These are phyloP conservation scores for Brotogeris chrysoptera DNA, from an alignment of 2,797 vertebrate genomes.

Conservation along the genomic window DNA sequence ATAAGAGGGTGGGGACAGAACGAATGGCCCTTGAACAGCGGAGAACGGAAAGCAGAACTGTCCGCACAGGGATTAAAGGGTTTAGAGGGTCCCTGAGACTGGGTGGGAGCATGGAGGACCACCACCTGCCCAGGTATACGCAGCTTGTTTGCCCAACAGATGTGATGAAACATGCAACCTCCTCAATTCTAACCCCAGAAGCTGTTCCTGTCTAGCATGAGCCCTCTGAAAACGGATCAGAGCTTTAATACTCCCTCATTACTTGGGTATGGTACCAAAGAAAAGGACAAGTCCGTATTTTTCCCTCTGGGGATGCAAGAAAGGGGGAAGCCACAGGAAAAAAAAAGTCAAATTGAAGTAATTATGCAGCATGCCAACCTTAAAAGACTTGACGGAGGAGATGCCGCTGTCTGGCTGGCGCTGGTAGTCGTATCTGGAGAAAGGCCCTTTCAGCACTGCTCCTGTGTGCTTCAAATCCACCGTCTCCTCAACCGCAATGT, in stretches of 20 bases:
- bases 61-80: neutral
- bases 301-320: neutral
- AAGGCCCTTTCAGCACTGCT: conserved; percentile 91
- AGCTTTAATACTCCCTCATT: neutral
- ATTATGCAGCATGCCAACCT: conserved; percentile 75
- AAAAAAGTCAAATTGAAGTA: too few species aligned
- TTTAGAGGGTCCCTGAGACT: neutral
- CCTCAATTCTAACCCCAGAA: neutral
- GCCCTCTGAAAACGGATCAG: neutral
- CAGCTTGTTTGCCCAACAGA: neutral
- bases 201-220: neutral
- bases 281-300: neutral
- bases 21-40: neutral
- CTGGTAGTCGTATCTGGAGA: conserved; percentile 98
- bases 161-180: neutral
- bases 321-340: neutral
- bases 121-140: fast-evolving
- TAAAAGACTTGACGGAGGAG: conserved; percentile 98
- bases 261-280: neutral
- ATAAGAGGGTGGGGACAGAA: neutral
- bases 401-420: conserved; percentile 97
- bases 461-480: conserved; percentile 96
- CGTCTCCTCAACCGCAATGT: conserved; percentile 96
- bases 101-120: neutral
- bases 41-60: neutral